Percentiles rank a stretch among this genome's conserved stretches.
Evolutionary conservation across 2,797 vertebrate species (phyloP).

Genomic region (Anguilla obscura): DNA sequence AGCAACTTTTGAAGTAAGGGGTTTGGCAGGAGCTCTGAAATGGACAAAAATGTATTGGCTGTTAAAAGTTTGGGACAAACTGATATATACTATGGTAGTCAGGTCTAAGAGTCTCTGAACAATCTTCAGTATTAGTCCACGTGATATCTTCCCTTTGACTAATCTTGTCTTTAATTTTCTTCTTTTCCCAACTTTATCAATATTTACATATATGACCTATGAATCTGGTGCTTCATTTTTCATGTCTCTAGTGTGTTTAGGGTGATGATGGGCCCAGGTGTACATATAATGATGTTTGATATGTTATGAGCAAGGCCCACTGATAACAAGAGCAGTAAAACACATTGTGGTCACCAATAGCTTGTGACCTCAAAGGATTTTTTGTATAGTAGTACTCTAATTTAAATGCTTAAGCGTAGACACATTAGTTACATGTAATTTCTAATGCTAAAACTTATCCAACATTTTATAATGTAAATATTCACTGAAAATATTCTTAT

Average conservation of each 20-base stretch:
- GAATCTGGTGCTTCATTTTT: conserved; percentile 50
- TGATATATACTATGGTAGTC: not conserved
- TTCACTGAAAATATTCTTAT: conserved; percentile 1
- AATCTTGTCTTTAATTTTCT: not conserved
- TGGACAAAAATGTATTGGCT: not conserved
- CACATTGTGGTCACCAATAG: not conserved
- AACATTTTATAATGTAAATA: conserved; percentile 9
- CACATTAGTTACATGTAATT: not conserved
- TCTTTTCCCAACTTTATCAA: not conserved
- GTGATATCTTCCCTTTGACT: not conserved
- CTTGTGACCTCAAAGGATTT: not conserved
- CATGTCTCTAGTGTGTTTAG: conserved; percentile 44
- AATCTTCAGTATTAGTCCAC: not conserved
- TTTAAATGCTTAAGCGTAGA: not conserved
- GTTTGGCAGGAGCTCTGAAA: not conserved
- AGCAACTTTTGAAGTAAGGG: not conserved
- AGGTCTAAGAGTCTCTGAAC: not conserved
- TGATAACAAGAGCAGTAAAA: not conserved
- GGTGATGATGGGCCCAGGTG: not conserved
- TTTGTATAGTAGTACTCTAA: not conserved
- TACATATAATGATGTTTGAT: conserved; percentile 4
- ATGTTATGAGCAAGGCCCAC: not conserved
- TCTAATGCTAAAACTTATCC: not conserved
- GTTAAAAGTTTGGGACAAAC: not conserved
- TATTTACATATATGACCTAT: conserved; percentile 13